Evolutionary conservation across 2,888 invertebrate genomes (phyloP).

Genomic region (Amorpha juglandis): DNA sequence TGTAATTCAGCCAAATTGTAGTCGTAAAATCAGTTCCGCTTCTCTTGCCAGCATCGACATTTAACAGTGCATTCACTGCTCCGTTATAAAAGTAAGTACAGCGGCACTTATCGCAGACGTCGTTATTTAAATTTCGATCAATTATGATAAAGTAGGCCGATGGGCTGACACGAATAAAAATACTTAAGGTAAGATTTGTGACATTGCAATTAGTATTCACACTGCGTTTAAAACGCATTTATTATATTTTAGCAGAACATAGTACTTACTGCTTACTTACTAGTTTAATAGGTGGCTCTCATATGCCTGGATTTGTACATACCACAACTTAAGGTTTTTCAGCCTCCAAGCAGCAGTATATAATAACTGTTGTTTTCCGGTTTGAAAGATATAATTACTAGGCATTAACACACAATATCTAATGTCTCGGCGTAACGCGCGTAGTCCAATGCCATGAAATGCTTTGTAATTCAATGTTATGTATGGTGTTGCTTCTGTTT

Average conservation of each 20-base stretch:
- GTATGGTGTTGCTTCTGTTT: too few relatives aligned
- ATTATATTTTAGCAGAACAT: neutral
- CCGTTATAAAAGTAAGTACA: conserved; percentile 48
- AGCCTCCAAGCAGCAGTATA: too few relatives aligned
- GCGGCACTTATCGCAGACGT: conserved; percentile 43
- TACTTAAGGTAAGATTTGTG: neutral
- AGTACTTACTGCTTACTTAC: too few relatives aligned
- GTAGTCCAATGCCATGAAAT: too few relatives aligned
- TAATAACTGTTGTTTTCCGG: too few relatives aligned
- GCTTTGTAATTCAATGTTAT: too few relatives aligned
- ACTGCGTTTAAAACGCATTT: neutral
- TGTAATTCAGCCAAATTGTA: conserved; percentile 43
- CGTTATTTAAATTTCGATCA: conserved; percentile 49
- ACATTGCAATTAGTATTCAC: neutral
- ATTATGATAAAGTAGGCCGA: conserved; percentile 44
- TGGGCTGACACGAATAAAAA: neutral
- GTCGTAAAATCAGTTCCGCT: conserved; percentile 53
- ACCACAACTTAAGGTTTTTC: too few relatives aligned
- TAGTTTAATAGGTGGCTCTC: too few relatives aligned
- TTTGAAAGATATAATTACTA: too few relatives aligned
- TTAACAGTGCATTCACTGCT: conserved; percentile 42
- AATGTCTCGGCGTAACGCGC: too few relatives aligned
- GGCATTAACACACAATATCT: too few relatives aligned
- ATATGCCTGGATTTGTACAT: too few relatives aligned
- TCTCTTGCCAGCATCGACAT: conserved; percentile 39